phyloP scores from a whole-genome alignment of 2,888 invertebrate genomes.

The Pediacus dermestoides region DNA sequence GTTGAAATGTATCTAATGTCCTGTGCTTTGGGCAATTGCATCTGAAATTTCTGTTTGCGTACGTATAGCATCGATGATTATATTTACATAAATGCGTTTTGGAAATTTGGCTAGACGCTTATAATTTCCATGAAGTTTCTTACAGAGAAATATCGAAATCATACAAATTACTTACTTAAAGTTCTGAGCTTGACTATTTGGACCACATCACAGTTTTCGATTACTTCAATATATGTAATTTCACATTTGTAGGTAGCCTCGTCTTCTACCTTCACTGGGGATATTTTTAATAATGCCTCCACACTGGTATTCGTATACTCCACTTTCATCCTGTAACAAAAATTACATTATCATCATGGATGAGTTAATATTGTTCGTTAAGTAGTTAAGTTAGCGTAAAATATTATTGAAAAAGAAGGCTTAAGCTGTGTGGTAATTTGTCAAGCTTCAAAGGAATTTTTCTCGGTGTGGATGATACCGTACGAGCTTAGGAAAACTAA shows the following conservation, averaged over 20 bases:
- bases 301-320: conserved; percentile 61
- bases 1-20: conserved; percentile 9
- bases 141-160: neutral
- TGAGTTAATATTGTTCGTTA: too few species aligned
- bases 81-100: neutral
- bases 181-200: conserved; percentile 77
- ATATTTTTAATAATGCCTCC: conserved; percentile 65
- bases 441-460: too few species aligned
- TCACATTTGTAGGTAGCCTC: conserved; percentile 81
- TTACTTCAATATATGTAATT: conserved; percentile 75
- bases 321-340: conserved; percentile 64
- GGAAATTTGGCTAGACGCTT: too few species aligned
- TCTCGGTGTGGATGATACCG: too few species aligned
- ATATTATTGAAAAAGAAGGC: too few species aligned
- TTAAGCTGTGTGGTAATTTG: too few species aligned
- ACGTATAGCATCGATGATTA: too few species aligned
- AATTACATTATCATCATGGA: conserved; percentile 11
- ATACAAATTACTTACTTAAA: conserved; percentile 62
- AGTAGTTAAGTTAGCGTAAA: too few species aligned
- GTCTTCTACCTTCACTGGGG: conserved; percentile 65
- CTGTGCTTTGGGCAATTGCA: conserved; percentile 8
- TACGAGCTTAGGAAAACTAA: too few species aligned
- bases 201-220: conserved; percentile 75
- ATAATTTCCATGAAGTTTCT: too few species aligned
- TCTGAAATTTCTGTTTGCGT: conserved; percentile 4